A percentile compares a stretch with the other conserved stretches of the same genome.
Conservation (phyloP, 2,113 vertebrate genomes). For the Gymnobelideus leadbeateri region DNA sequence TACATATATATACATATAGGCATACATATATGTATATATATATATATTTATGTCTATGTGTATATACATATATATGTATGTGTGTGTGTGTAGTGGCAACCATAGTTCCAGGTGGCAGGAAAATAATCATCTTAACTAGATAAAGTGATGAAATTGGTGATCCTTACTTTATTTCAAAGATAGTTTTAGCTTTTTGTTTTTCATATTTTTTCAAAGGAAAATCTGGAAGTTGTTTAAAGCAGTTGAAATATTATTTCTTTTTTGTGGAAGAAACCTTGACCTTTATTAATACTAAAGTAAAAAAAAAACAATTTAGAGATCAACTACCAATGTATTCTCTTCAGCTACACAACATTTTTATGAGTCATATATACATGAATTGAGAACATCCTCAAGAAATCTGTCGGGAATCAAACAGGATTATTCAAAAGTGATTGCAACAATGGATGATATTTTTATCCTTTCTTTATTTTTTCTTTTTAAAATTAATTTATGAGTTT, state of each 20-base stretch:
- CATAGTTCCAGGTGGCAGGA: neutral
- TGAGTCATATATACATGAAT: neutral
- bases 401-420: neutral
- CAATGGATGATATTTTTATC: neutral
- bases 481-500: too few relatives aligned
- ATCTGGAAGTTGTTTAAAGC: neutral
- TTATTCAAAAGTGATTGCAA: neutral
- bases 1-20: too few relatives aligned
- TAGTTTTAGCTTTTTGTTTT: neutral
- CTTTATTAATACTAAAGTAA: neutral
- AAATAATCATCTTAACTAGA: neutral
- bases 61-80: too few relatives aligned
- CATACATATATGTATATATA: too few relatives aligned
- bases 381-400: neutral
- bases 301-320: neutral
- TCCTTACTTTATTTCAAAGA: neutral
- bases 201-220: neutral
- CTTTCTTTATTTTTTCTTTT: too few relatives aligned
- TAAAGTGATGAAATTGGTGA: neutral
- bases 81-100: too few relatives aligned
- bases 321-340: neutral
- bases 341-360: neutral
- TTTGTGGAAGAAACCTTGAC: neutral
- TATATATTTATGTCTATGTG: too few relatives aligned
- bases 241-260: too few relatives aligned